Base-by-base conservation (phyloP, 2,113 vertebrate genomes). In the Protobothrops flavoviridis region DNA sequence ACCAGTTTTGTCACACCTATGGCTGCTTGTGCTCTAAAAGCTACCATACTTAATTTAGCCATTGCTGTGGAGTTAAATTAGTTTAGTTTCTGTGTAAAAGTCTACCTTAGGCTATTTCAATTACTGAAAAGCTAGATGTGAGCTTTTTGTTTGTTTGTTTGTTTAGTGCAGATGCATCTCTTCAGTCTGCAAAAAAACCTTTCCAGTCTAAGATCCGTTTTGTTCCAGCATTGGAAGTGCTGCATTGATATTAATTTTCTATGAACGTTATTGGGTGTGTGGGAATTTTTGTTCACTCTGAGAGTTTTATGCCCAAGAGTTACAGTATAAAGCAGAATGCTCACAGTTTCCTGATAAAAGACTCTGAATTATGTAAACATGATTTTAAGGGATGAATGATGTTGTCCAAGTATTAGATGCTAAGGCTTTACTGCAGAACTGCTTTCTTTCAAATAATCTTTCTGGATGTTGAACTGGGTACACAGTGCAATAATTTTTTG, bases 71-170 rank as follows among this genome's bases (percentile, higher is more conserved):
- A 29, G 20, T 57, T 39, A 69, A 23, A 88, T 53, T 15, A n/a
- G 64, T 56, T 57, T 26, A 11, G 45, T 59, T 59, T 85, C 52
- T 39, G 15, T 33, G 69, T 95, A 93, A 0, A 20, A 50, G 56
- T 93, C 93, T 96, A 87, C 87, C 64, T 93, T 88, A 90, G 0
- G 91, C 92, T 13, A 0, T 95, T 95, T 89, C 69, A 23, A 11
- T 91, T 90, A 90, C 92, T 95, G 95, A 94, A 88, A 96, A 93
- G 53, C 88, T 89, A 86, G 87, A 90, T 74, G 26, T 85, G 87
- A 93, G 90, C 23, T 45, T 85, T 53, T n/a, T 3, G 26, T 90
- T 53, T 17, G 8, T 96, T 24, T 59, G 64, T 74, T 21, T 15
- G 33, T 90, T 24, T 53, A 29, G 45, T 55, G 53, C 74, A 69